Conservation (phyloP, 2,113 vertebrate species). For the Clarias magur region DNA sequence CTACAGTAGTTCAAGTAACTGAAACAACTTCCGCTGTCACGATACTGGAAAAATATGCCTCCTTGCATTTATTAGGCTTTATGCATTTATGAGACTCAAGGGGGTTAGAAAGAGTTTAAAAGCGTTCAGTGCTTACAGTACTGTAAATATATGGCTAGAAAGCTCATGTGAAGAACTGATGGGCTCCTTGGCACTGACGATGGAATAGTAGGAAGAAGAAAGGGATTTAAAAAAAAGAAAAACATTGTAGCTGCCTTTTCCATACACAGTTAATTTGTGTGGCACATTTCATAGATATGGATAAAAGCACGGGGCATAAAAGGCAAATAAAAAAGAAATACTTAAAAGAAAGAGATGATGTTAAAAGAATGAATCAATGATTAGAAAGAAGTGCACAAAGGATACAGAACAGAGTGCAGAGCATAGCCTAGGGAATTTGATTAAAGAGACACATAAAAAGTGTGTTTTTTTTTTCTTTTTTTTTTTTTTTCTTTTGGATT, state of each 20-base stretch:
- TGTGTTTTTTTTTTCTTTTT: too few relatives aligned
- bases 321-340: neutral
- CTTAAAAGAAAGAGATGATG: neutral
- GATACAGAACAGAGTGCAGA: neutral
- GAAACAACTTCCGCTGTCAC: neutral
- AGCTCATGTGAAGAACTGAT: neutral
- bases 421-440: neutral
- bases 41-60: neutral
- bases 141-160: neutral
- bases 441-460: neutral
- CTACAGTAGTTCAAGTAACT: neutral
- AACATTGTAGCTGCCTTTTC: neutral
- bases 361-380: neutral
- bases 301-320: neutral
- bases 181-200: neutral
- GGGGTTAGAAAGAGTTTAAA: neutral
- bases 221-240: too few relatives aligned
- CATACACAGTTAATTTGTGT: neutral
- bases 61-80: neutral
- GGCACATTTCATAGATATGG: neutral
- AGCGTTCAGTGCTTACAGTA: neutral
- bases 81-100: neutral
- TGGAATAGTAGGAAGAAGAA: neutral
- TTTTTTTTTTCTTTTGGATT: neutral
- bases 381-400: constrained; percentile 10